Conservation (phyloP, 2,113 vertebrate genomes). For the Halichoeres trimaculatus region DNA sequence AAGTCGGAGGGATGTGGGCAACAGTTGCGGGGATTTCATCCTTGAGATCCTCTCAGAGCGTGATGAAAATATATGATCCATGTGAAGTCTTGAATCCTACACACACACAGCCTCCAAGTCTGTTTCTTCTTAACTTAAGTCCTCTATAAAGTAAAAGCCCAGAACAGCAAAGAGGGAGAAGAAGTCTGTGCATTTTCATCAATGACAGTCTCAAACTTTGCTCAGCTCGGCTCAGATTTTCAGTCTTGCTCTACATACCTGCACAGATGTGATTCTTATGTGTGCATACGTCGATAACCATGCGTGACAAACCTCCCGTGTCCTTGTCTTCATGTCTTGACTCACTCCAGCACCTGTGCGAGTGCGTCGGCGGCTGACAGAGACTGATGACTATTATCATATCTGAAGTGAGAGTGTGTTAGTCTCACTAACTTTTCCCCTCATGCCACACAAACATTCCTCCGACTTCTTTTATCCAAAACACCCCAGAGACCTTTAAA, state of each 20-base stretch:
- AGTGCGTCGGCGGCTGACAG: not conserved
- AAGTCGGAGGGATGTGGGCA: not conserved
- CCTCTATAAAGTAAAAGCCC: not conserved
- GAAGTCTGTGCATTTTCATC: not conserved
- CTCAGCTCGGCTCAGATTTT: not conserved
- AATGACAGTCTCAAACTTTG: not conserved
- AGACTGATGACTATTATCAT: slow-evolving; percentile 47
- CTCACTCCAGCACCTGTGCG: slow-evolving; percentile 36
- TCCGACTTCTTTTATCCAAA: not conserved
- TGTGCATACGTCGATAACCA: not conserved
- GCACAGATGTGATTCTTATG: not conserved
- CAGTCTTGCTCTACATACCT: not conserved
- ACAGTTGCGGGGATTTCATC: slow-evolving; percentile 5
- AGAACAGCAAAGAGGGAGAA: not conserved
- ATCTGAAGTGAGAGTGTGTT: slow-evolving; percentile 20
- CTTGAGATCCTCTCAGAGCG: slow-evolving; percentile 16
- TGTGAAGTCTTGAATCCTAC: not conserved
- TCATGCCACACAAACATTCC: slow-evolving; percentile 1
- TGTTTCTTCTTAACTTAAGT: not conserved
- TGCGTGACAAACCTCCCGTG: slow-evolving; percentile 2
- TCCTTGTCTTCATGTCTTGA: slow-evolving; percentile 9
- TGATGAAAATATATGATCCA: slow-evolving; percentile 25
- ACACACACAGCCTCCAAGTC: not conserved
- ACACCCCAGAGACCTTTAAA: slow-evolving; percentile 2
- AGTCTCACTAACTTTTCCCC: slow-evolving; percentile 41